Conservation (phyloP, 2,797 vertebrate species). For the Smutsia gigantea region DNA sequence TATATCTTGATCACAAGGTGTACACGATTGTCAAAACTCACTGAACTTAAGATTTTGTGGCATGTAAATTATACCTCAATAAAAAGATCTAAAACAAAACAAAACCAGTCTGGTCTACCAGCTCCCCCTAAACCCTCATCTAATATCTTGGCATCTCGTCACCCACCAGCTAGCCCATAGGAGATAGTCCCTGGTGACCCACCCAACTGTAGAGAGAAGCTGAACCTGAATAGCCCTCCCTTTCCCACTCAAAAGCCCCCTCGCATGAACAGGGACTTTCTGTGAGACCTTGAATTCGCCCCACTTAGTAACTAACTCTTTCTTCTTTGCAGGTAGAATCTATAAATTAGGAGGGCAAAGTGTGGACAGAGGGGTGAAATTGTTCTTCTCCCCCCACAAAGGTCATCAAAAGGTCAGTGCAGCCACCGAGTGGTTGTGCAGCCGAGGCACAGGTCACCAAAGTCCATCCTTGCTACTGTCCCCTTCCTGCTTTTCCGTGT, state of each 20-base stretch:
- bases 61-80: not conserved
- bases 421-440: not conserved
- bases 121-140: not conserved
- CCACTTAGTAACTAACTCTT: not conserved
- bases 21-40: not conserved
- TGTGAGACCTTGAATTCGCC: not conserved
- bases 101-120: not conserved
- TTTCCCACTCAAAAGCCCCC: not conserved
- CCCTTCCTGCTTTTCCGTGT: not conserved
- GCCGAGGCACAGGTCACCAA: not conserved
- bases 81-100: conserved; percentile 1
- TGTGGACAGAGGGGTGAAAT: not conserved
- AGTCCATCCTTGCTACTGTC: not conserved
- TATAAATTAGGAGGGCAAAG: not conserved
- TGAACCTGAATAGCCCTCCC: not conserved
- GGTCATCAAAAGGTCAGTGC: not conserved
- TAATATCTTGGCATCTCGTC: not conserved
- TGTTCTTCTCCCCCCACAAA: not conserved
- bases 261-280: not conserved
- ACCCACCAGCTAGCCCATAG: not conserved
- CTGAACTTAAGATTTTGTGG: not conserved
- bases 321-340: not conserved
- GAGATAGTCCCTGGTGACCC: not conserved
- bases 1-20: not conserved
- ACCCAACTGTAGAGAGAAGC: not conserved